Evolutionary conservation across 2,797 vertebrate genomes (phyloP), one percentile per base, ranked within the genome.

Genomic region (Molothrus ater): DNA sequence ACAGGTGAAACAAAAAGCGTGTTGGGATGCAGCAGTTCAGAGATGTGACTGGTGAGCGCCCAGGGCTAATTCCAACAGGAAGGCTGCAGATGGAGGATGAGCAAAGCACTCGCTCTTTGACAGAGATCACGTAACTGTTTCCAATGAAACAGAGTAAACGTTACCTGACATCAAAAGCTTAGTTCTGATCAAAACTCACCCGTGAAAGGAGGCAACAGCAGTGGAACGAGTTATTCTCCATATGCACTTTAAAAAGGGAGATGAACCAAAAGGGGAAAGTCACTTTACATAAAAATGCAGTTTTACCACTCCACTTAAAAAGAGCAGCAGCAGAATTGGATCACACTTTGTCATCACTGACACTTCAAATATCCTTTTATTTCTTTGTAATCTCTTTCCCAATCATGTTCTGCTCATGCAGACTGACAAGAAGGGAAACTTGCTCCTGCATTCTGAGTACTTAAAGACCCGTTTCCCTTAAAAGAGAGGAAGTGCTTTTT

Each of bases 291-390:
- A 93, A 75, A 96, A 93, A 97, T 96, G 92, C 90, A 82, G 71
- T 89, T 93, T 87, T 84, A 66, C 69, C 45, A 54, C 59, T 42
- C 91, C 70, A 79, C 61, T 93, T 92, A 92, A 86, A 93, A 91
- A 93, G 91, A 86, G 84, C 73, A 94, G 86, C 85, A 92, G 78
- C 88, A 73, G 87, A 97, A 96, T 43, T 57, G 48, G 83, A 90
- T 97, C 92, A 78, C 87, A 94, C 90, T 95, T 97, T 97, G 92
- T 96, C 92, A 97, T 90, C 81, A 87, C 54, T 96, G 96, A 96
- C 97, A 96, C 96, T 97, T 97, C 95, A 96, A 90, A 97, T 97
- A 97, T 95, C 72, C 80, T 96, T 97, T 97, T 97, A 96, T 97
- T 97, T 98, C 94, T 87, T 92, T 94, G 76, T 90, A 93, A 97